These are phyloP conservation scores for Panurus biarmicus DNA, from an alignment of 2,113 vertebrate species.

Conservation along the genomic window DNA sequence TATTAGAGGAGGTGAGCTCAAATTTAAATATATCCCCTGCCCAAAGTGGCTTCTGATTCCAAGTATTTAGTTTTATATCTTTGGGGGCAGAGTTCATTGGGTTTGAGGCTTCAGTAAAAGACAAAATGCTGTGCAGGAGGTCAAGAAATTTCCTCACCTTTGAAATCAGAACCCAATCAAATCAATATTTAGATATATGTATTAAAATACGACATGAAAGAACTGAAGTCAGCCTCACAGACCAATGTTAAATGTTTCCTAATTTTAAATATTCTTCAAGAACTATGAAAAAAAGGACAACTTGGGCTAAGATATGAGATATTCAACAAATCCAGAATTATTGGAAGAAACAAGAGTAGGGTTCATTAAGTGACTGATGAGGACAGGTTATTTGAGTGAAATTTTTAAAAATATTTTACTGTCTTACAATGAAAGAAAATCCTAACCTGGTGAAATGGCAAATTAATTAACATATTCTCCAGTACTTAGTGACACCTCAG, in stretches of 20 bases:
- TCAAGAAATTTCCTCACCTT: background rate
- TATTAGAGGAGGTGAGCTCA: background rate
- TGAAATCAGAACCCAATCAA: background rate
- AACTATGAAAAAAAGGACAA: background rate
- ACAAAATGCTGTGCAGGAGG: background rate
- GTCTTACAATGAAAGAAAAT: slow-evolving; percentile 26
- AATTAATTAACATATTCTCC: slow-evolving; percentile 53
- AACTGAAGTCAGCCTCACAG: background rate
- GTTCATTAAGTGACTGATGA: background rate
- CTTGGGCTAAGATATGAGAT: background rate
- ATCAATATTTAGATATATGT: background rate
- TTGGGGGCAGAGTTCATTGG: background rate
- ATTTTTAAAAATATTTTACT: background rate
- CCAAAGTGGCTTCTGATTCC: background rate
- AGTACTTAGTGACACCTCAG: slow-evolving; percentile 33
- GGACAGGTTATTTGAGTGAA: background rate
- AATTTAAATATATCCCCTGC: background rate
- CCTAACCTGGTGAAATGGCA: slow-evolving; percentile 23
- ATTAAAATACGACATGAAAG: background rate
- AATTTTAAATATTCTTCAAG: background rate
- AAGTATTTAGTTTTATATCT: background rate
- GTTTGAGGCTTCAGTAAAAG: background rate
- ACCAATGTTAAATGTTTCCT: background rate
- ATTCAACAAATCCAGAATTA: background rate
- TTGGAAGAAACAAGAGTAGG: background rate